Conservation (phyloP, 2,888 invertebrate species). For the Ornithoptera priamus region DNA sequence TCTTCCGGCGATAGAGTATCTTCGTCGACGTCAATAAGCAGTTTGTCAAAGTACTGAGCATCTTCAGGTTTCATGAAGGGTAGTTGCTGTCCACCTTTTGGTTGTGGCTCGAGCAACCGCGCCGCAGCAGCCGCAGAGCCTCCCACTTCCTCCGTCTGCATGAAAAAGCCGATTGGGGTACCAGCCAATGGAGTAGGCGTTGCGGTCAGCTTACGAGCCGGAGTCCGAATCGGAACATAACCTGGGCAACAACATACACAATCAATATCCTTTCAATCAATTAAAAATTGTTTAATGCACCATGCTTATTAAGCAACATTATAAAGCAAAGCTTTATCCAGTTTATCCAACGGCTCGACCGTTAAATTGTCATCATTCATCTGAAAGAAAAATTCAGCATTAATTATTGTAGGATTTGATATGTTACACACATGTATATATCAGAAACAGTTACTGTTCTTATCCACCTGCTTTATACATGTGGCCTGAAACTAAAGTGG, state of each 20-base stretch:
- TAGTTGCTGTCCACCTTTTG: slow-evolving; percentile 93
- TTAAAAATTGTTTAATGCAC: slow-evolving; percentile 21
- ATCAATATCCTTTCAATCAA: slow-evolving; percentile 37
- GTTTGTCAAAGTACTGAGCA: slow-evolving; percentile 99
- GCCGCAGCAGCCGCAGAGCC: slow-evolving; percentile 91
- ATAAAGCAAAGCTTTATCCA: slow-evolving; percentile 54
- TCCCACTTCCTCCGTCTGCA: slow-evolving; percentile 93
- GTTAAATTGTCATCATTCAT: slow-evolving; percentile 74
- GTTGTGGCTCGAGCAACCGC: slow-evolving; percentile 94
- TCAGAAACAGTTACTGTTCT: slow-evolving; percentile 40
- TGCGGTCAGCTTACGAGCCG: slow-evolving; percentile 97
- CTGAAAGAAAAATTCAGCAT: slow-evolving; percentile 75
- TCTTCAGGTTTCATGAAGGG: slow-evolving; percentile 99
- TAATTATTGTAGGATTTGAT: slow-evolving; percentile 55
- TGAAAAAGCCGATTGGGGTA: slow-evolving; percentile 96
- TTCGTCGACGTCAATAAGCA: slow-evolving; percentile 98
- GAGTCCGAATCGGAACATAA: slow-evolving; percentile 97
- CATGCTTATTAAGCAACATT: slow-evolving; percentile 32
- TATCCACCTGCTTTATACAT: slow-evolving; percentile 61
- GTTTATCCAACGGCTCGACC: slow-evolving; percentile 69
- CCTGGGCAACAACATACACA: slow-evolving; percentile 75
- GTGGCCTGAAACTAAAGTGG: slow-evolving; percentile 76
- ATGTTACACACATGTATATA: slow-evolving; percentile 61
- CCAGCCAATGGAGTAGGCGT: slow-evolving; percentile 98
- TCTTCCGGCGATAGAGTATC: slow-evolving; percentile 97